phyloP scores from a whole-genome alignment of 1,140 invertebrate genomes.

The Galleria mellonella region DNA sequence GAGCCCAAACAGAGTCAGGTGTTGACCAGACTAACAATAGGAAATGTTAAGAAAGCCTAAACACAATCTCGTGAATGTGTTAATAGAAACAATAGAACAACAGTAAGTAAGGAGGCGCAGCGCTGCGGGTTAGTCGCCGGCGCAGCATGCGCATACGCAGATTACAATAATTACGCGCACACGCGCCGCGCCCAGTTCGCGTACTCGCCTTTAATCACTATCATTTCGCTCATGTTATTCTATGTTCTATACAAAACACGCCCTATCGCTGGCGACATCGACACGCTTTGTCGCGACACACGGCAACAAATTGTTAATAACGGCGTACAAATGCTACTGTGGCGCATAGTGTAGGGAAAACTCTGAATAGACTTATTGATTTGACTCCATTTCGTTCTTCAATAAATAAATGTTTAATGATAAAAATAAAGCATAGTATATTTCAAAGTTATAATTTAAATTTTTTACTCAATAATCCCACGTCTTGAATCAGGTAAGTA shows the following conservation, averaged over 20 bases:
- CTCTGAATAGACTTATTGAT: no score
- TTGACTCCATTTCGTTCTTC: no score
- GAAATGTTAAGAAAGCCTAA: background rate
- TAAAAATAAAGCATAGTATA: no score
- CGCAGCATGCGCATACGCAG: constrained; percentile 29
- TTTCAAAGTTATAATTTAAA: no score
- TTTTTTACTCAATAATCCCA: no score
- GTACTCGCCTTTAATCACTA: constrained; percentile 51
- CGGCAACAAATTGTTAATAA: background rate
- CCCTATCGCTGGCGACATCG: constrained; percentile 49
- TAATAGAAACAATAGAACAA: constrained; percentile 35
- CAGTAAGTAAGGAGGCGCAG: constrained; percentile 11
- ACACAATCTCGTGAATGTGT: constrained; percentile 2
- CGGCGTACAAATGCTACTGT: no score
- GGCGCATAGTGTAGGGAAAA: no score
- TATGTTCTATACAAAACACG: constrained; percentile 51
- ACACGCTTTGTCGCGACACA: constrained; percentile 10
- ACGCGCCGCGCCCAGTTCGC: constrained; percentile 36
- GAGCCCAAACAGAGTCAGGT: no score
- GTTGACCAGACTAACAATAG: no score
- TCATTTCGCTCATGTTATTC: constrained; percentile 66
- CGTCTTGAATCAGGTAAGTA: no score
- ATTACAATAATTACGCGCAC: constrained; percentile 64
- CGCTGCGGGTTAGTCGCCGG: constrained; percentile 35
- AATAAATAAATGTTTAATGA: no score